Evolutionary conservation across 1,140 invertebrate species (phyloP), one percentile per base, ranked within the genome.

Genomic region (Tenebrio molitor): DNA sequence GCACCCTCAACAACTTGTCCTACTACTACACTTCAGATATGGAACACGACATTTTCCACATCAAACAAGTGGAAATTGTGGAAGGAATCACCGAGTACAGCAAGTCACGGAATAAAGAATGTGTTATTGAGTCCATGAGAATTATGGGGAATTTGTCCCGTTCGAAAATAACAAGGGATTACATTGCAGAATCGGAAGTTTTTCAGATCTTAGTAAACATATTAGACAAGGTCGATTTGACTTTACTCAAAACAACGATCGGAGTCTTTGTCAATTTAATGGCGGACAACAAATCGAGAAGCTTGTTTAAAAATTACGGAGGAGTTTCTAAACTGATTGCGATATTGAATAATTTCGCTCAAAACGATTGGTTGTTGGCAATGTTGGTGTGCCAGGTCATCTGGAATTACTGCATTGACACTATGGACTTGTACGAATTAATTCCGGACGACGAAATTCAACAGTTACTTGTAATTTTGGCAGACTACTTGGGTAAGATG

Each of bases 261-360:
- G 90, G 90, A 12, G 89, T 91, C n/a, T 85, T 91, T 14, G 89
- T 91, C 39, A 91, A 91, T 81, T 84, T 91, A 64, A 90, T 91
- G 88, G 85, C 87, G 14, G 89, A 91, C 76, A 86, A 86, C 73
- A 87, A 87, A 65, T 87, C 86, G 16, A 79, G 88, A 78, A 73
- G 75, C 15, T 76, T 86, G 17, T 85, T 90, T 34, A 86, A 86
- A 72, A 81, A 83, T 65, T 72, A 74, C 5, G 76, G 75, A 65
- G 83, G 83, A 7, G 76, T 84, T 3, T 73, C 63, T 73, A 90
- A 89, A 74, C 79, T 90, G 63, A 85, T 89, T 14, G 81, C 83
- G 15, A 84, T 89, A 7, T 75, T 91, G 25, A 82, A 84, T 39
- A 85, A 85, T 63, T 86, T 86, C 78, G 86, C 87, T 2, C 85